phyloP scores from a whole-genome alignment of 2,888 invertebrate species.

The Erpobdella octoculata region DNA sequence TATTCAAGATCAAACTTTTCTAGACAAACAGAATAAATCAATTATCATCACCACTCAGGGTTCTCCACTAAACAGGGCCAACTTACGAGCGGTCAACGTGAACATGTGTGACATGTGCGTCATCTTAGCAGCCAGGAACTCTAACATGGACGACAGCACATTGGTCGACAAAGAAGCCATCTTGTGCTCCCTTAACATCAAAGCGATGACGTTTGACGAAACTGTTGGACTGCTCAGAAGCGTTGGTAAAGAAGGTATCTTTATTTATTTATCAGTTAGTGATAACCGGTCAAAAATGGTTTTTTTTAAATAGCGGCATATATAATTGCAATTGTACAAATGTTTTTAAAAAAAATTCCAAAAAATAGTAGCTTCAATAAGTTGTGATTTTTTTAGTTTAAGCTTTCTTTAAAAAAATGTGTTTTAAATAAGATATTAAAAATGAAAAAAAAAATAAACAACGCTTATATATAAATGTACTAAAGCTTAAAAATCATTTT shows the following conservation, averaged over 20 bases:
- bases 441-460: too few relatives aligned
- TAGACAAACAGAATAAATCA: neutral
- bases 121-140: constrained; percentile 79
- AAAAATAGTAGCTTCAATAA: too few relatives aligned
- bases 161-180: constrained; percentile 99
- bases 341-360: too few relatives aligned
- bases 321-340: too few relatives aligned
- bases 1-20: neutral
- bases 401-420: too few relatives aligned
- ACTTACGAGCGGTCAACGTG: constrained; percentile 96
- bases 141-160: constrained; percentile 80
- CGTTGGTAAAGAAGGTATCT: constrained; percentile 34
- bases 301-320: too few relatives aligned
- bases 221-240: constrained; percentile 60
- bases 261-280: neutral
- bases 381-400: too few relatives aligned
- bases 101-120: constrained; percentile 99
- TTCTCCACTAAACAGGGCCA: constrained; percentile 91
- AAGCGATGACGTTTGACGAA: constrained; percentile 68
- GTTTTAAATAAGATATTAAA: too few relatives aligned
- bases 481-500: too few relatives aligned
- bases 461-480: too few relatives aligned
- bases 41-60: constrained; percentile 62
- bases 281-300: too few relatives aligned
- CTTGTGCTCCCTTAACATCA: constrained; percentile 96